Conservation (phyloP, 2,888 invertebrate species). For the Galeruca laticollis region DNA sequence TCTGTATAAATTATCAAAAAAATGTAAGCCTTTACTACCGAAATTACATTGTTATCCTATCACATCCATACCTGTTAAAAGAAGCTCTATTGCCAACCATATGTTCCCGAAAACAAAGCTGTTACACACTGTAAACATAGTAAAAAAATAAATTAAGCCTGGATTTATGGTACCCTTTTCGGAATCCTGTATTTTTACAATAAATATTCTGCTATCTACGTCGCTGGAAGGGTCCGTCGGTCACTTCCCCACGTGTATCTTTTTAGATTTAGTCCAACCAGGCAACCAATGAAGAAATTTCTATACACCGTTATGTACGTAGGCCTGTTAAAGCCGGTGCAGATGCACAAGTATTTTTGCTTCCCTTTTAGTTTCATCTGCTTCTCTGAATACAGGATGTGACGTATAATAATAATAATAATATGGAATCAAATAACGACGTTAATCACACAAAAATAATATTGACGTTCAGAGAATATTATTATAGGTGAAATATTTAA, state of each 20-base stretch:
- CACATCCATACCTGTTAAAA: too few species aligned
- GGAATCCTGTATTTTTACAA: background rate
- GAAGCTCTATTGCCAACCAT: too few species aligned
- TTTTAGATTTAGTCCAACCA: slow-evolving; percentile 18
- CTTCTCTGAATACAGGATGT: background rate
- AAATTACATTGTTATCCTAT: too few species aligned
- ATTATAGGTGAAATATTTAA: too few species aligned
- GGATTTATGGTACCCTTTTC: background rate
- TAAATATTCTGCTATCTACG: slow-evolving; percentile 7
- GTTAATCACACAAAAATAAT: too few species aligned
- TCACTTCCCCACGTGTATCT: slow-evolving; percentile 18
- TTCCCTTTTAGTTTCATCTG: background rate
- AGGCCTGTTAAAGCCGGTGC: slow-evolving; percentile 3
- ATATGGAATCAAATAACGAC: too few species aligned
- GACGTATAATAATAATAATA: background rate
- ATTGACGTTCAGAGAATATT: too few species aligned
- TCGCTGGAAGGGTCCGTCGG: slow-evolving; percentile 27
- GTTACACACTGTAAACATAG: too few species aligned
- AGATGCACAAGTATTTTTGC: background rate
- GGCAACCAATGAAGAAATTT: slow-evolving; percentile 5
- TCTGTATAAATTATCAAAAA: too few species aligned
- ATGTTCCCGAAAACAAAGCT: too few species aligned
- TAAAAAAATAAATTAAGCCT: too few species aligned
- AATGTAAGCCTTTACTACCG: too few species aligned
- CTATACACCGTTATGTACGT: background rate